Evolutionary conservation across 2,113 vertebrate genomes (phyloP).

Genomic region (Crotophaga sulcirostris): DNA sequence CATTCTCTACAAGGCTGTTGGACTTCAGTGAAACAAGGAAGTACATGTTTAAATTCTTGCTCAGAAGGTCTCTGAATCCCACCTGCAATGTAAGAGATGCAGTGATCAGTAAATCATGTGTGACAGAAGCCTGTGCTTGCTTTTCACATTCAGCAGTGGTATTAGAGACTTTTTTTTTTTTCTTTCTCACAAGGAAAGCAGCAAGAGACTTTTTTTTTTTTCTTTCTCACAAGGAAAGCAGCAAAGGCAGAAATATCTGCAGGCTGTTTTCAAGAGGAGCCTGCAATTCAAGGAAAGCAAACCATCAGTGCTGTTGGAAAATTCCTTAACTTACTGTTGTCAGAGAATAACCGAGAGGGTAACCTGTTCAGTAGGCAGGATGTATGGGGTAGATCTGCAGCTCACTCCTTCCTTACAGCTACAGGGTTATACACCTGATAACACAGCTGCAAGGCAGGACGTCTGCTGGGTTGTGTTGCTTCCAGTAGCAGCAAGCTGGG

Average conservation of each 20-base stretch:
- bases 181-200: background rate
- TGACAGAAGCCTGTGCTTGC: background rate
- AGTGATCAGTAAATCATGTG: background rate
- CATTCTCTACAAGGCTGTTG: background rate
- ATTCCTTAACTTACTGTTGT: background rate
- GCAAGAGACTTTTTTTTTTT: background rate
- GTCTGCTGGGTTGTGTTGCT: accelerated
- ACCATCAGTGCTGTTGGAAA: background rate
- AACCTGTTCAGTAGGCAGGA: background rate
- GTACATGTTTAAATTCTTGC: background rate
- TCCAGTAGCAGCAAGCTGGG: background rate
- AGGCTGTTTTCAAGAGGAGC: background rate
- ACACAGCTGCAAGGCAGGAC: background rate
- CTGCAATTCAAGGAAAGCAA: background rate
- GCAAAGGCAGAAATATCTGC: background rate
- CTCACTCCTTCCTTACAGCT: background rate
- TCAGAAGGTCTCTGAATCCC: background rate
- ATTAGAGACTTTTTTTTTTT: background rate
- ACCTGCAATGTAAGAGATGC: accelerated
- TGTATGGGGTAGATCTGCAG: background rate
- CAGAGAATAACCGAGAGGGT: background rate
- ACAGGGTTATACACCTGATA: background rate
- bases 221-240: background rate
- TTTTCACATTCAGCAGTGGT: background rate
- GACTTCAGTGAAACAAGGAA: background rate